phyloP scores from a whole-genome alignment of 92 coral and sea anemone species.

The Porites cylindrica region DNA sequence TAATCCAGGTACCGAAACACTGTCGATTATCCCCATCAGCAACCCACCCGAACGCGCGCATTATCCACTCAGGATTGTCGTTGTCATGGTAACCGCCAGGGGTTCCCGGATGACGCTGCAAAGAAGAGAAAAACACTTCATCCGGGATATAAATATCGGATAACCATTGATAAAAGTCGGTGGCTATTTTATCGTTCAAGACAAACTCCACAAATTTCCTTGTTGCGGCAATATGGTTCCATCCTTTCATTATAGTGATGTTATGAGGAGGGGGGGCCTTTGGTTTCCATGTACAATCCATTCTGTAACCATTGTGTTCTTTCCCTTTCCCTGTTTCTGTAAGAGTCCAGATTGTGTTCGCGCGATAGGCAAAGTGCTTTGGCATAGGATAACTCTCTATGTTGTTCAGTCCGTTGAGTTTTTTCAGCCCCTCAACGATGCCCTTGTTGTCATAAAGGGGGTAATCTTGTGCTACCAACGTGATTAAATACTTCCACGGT shows the following conservation, averaged over 20 bases:
- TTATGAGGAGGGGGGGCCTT: slow-evolving; percentile 54
- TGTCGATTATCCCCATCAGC: slow-evolving; percentile 2
- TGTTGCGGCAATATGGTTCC: slow-evolving; percentile 51
- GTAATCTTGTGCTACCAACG: slow-evolving; percentile 73
- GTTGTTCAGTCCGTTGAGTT: slow-evolving; percentile 54
- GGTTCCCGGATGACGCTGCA: slow-evolving; percentile 48
- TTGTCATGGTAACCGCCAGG: slow-evolving; percentile 23
- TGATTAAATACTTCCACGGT: slow-evolving; percentile 77
- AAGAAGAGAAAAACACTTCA: slow-evolving; percentile 54
- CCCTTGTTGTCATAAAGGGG: slow-evolving; percentile 76
- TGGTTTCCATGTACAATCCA: background rate
- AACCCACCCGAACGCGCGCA: slow-evolving; percentile 30
- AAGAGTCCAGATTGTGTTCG: slow-evolving; percentile 8
- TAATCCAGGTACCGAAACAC: background rate
- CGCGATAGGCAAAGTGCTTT: background rate
- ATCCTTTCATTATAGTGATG: slow-evolving; percentile 56
- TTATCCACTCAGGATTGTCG: slow-evolving; percentile 24
- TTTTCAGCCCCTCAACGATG: slow-evolving; percentile 59
- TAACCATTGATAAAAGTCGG: slow-evolving; percentile 61
- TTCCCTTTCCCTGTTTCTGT: background rate
- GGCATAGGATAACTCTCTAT: slow-evolving; percentile 43
- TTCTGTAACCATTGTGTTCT: slow-evolving; percentile 8
- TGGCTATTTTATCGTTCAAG: slow-evolving; percentile 34
- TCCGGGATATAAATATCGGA: slow-evolving; percentile 57
- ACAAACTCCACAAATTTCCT: slow-evolving; percentile 53